phyloP scores from a whole-genome alignment of 2,888 invertebrate genomes.

The Agrochola macilenta region DNA sequence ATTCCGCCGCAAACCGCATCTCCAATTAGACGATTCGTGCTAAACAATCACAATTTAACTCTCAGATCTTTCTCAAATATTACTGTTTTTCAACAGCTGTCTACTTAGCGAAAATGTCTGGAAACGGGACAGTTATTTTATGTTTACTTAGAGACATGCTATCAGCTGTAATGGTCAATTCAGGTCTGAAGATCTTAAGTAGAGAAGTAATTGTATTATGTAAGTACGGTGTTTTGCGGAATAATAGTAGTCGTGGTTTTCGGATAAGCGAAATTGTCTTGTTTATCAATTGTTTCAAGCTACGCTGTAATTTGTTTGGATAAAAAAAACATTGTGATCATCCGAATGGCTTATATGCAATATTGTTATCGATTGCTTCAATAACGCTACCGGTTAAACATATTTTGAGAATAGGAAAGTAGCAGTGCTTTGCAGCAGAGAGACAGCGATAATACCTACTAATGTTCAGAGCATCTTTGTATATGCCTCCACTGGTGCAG shows the following conservation, averaged over 20 bases:
- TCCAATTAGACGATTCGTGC: conserved; percentile 51
- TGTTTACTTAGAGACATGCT: neutral
- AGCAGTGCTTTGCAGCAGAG: neutral
- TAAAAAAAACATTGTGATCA: neutral
- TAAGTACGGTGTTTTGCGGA: too few species aligned
- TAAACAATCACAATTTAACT: conserved; percentile 48
- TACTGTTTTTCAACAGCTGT: conserved; percentile 44
- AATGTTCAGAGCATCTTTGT: neutral
- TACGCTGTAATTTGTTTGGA: neutral
- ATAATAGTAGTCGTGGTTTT: neutral
- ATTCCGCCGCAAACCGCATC: conserved; percentile 49
- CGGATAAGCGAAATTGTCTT: too few species aligned
- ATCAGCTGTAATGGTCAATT: neutral
- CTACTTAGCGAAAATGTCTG: neutral
- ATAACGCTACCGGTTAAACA: neutral
- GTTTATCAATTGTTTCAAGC: neutral
- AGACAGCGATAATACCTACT: neutral
- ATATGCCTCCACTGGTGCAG: neutral
- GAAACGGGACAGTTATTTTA: conserved; percentile 5
- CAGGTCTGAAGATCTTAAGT: neutral
- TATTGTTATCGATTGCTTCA: neutral
- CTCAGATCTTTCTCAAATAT: conserved; percentile 25
- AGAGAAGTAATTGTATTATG: neutral
- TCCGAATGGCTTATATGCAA: neutral
- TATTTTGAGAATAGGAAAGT: neutral